Percentiles rank a stretch among this genome's conserved stretches.
Evolutionary conservation across 2,113 vertebrate genomes (phyloP).

Genomic region (Ellobius talpinus): DNA sequence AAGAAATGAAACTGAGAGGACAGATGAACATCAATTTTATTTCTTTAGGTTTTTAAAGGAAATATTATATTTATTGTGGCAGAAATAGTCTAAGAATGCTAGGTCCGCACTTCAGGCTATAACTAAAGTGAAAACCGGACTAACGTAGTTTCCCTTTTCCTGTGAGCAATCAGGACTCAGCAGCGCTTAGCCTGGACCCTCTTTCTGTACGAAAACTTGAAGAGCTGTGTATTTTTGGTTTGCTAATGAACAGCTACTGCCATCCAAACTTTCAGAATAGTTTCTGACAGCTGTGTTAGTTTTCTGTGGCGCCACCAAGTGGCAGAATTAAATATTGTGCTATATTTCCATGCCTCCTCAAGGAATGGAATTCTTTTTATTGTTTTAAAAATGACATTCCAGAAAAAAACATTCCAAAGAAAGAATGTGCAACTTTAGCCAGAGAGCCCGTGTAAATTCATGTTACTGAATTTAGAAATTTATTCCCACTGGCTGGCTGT

Average conservation of each 20-base stretch:
- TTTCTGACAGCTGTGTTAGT: constrained; percentile 26
- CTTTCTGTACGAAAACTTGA: not conserved
- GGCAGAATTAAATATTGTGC: constrained; percentile 58
- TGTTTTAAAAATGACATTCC: constrained; percentile 55
- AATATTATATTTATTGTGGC: constrained; percentile 9
- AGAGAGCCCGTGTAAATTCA: constrained; percentile 11
- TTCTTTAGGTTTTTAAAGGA: constrained; percentile 31
- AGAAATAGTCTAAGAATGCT: not conserved
- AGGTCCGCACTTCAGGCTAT: not conserved
- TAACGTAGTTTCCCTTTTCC: not conserved
- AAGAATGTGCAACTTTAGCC: constrained; percentile 47
- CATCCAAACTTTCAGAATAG: constrained; percentile 12
- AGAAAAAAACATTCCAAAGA: constrained; percentile 58
- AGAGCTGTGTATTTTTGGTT: constrained; percentile 30
- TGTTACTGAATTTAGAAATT: constrained; percentile 57
- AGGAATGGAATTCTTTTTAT: constrained; percentile 29
- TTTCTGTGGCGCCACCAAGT: constrained; percentile 68
- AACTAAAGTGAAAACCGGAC: not conserved
- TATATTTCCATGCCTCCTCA: constrained; percentile 30
- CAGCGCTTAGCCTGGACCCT: not conserved
- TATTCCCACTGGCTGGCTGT: constrained; percentile 49
- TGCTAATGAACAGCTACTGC: constrained; percentile 16
- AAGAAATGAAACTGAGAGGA: not conserved
- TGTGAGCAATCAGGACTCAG: not conserved
- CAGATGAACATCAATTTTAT: constrained; percentile 2